Evolutionary conservation across 1,140 invertebrate genomes (phyloP).

Genomic region (Adoxophyes honmai): DNA sequence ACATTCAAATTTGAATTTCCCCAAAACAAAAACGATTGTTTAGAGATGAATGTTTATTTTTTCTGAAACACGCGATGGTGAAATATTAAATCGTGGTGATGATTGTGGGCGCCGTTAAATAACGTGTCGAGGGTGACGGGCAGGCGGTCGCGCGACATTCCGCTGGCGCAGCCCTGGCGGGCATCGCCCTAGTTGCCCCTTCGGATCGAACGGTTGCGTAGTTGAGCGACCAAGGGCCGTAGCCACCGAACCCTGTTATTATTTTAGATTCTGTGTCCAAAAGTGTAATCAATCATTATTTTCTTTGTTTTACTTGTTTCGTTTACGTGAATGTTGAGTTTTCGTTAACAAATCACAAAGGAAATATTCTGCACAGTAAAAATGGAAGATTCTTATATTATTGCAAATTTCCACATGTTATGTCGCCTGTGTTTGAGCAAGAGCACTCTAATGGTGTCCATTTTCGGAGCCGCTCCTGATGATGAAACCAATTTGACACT

Average conservation of each 20-base stretch:
- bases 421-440: conserved; percentile 79
- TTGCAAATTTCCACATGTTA: conserved; percentile 74
- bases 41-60: not conserved
- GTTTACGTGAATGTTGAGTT: conserved; percentile 19
- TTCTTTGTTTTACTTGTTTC: conserved; percentile 26
- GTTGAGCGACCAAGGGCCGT: conserved; percentile 45
- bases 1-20: conserved; percentile 56
- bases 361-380: conserved; percentile 39
- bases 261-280: conserved; percentile 28
- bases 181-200: conserved; percentile 61
- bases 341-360: conserved; percentile 23
- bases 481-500: conserved; percentile 62
- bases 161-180: conserved; percentile 67
- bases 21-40: conserved; percentile 1
- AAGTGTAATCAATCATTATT: conserved; percentile 25
- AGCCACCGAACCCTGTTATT: conserved; percentile 32
- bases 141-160: conserved; percentile 43
- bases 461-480: conserved; percentile 72
- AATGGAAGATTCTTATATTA: conserved; percentile 77
- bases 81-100: conserved; percentile 2
- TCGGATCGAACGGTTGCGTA: conserved; percentile 69
- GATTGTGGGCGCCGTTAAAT: not conserved
- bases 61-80: not conserved
- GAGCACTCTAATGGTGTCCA: conserved; percentile 76
- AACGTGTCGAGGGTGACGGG: conserved; percentile 20